Evolutionary conservation across 1,140 invertebrate genomes (phyloP).

Genomic region (Drosophila bipectinata): DNA sequence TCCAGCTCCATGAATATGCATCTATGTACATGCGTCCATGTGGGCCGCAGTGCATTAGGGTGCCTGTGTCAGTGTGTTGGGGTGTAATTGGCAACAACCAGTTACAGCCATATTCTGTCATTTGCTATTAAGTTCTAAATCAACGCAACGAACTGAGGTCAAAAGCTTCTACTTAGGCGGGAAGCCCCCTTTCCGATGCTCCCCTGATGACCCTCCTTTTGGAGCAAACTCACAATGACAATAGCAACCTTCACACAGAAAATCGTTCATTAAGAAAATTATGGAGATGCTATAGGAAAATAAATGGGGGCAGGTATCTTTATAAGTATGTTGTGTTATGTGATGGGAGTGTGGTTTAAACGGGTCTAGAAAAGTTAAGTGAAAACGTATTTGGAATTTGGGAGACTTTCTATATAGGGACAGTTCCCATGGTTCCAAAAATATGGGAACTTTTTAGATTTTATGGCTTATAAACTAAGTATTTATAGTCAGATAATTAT

Average conservation of each 20-base stretch:
- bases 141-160: constrained; percentile 56
- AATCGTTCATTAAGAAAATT: constrained; percentile 82
- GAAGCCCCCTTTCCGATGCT: not conserved
- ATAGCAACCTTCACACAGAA: constrained; percentile 83
- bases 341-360: constrained; percentile 9
- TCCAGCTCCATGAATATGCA: constrained; percentile 5
- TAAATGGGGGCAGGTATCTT: constrained; percentile 25
- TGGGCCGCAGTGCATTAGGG: constrained; percentile 1
- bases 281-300: constrained; percentile 44
- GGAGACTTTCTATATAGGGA: too few relatives aligned
- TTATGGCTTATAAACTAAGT: too few relatives aligned
- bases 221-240: constrained; percentile 37
- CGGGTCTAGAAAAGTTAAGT: not conserved
- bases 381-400: not conserved
- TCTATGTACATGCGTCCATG: constrained; percentile 6
- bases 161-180: constrained; percentile 6
- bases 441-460: too few relatives aligned
- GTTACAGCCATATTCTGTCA: constrained; percentile 61
- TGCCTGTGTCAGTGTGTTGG: constrained; percentile 1
- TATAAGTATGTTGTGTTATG: constrained; percentile 13
- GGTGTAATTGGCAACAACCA: constrained; percentile 45
- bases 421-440: too few relatives aligned
- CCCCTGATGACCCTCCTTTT: constrained; percentile 24
- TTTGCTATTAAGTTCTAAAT: constrained; percentile 50
- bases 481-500: too few relatives aligned